phyloP scores from a whole-genome alignment of 2,113 vertebrate genomes.

The Bos javanicus region DNA sequence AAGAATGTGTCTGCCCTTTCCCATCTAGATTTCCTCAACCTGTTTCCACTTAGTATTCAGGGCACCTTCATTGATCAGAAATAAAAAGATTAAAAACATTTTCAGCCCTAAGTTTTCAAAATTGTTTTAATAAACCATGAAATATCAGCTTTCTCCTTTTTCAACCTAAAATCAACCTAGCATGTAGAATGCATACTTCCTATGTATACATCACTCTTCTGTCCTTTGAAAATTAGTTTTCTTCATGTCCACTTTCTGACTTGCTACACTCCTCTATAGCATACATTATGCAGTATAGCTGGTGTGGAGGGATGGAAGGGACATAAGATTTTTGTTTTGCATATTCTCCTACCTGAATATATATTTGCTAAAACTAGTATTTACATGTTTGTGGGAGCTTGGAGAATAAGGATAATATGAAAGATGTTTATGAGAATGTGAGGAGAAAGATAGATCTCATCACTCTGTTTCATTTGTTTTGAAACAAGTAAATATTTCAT shows the following conservation, averaged over 20 bases:
- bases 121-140: background rate
- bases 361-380: background rate
- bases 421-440: background rate
- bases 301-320: background rate
- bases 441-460: background rate
- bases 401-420: background rate
- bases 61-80: background rate
- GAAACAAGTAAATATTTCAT: background rate
- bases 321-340: background rate
- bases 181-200: background rate
- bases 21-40: background rate
- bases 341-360: background rate
- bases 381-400: background rate
- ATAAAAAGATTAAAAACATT: background rate
- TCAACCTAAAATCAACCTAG: background rate
- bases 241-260: background rate
- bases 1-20: background rate
- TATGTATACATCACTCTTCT: background rate
- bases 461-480: background rate
- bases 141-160: background rate
- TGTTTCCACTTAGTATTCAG: background rate
- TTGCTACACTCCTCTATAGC: background rate
- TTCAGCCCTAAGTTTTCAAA: background rate
- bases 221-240: background rate
- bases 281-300: background rate